These are phyloP conservation scores for Emydocephalus ijimae DNA, from an alignment of 2,113 vertebrate genomes.

Conservation along the genomic window DNA sequence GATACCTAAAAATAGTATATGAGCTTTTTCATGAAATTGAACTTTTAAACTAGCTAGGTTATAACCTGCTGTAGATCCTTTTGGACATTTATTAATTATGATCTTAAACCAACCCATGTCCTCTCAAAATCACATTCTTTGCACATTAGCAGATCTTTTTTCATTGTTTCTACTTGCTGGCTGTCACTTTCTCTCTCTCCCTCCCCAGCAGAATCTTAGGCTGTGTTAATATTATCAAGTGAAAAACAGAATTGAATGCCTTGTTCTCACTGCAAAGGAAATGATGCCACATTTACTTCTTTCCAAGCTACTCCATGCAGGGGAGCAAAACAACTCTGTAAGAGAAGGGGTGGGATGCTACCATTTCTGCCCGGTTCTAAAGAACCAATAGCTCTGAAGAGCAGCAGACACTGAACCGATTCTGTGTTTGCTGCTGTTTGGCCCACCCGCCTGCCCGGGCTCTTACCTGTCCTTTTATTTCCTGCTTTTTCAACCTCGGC, in stretches of 20 bases:
- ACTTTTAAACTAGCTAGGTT: constrained; percentile 34
- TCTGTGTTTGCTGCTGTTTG: too few relatives aligned
- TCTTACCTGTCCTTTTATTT: too few relatives aligned
- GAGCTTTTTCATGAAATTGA: constrained; percentile 37
- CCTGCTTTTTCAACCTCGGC: too few relatives aligned
- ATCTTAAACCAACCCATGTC: constrained; percentile 31
- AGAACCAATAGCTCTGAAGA: too few relatives aligned
- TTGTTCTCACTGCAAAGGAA: background rate
- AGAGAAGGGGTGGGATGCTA: too few relatives aligned
- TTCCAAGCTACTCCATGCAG: background rate
- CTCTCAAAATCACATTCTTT: constrained; percentile 15
- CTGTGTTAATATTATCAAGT: background rate
- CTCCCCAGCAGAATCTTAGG: background rate
- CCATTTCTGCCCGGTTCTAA: too few relatives aligned
- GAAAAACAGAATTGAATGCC: background rate
- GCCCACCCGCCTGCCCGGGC: too few relatives aligned
- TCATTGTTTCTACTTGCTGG: background rate
- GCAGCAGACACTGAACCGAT: too few relatives aligned
- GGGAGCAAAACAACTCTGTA: background rate
- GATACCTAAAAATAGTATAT: constrained; percentile 41
- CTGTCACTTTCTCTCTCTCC: background rate
- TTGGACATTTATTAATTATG: constrained; percentile 36
- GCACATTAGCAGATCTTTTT: background rate
- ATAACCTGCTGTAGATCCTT: constrained; percentile 11
- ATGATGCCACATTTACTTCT: background rate